Conservation (phyloP, 2,888 invertebrate species). For the Cistogaster globosa region DNA sequence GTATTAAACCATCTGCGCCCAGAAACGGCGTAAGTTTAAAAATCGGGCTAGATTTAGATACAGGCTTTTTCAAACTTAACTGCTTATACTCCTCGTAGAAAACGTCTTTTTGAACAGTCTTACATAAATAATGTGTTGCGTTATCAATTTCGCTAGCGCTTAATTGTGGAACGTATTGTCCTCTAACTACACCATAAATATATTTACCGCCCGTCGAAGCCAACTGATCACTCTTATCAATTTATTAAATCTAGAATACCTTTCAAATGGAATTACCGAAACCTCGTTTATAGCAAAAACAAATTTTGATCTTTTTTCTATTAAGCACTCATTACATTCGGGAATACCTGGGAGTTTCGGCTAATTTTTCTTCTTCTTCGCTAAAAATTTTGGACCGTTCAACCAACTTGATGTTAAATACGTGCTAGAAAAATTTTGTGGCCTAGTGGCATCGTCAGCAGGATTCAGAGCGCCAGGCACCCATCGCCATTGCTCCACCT, state of each 20-base stretch:
- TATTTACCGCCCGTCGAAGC: constrained; percentile 27
- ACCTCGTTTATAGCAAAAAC: no score
- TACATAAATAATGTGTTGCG: constrained; percentile 21
- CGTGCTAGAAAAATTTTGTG: constrained; percentile 33
- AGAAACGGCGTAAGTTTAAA: constrained; percentile 35
- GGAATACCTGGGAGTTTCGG: constrained; percentile 8
- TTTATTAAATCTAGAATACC: neutral
- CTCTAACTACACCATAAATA: constrained; percentile 5
- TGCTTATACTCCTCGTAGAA: constrained; percentile 22
- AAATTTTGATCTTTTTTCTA: no score
- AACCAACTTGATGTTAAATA: constrained; percentile 12
- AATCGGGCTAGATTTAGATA: constrained; percentile 36
- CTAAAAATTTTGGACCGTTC: neutral
- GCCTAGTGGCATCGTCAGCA: constrained; percentile 40
- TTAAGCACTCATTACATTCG: no score
- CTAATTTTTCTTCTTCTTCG: neutral
- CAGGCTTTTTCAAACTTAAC: constrained; percentile 3
- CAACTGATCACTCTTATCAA: constrained; percentile 25
- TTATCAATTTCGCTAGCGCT: constrained; percentile 13
- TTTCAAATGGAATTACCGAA: no score
- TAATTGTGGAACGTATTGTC: neutral
- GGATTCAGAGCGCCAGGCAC: constrained; percentile 31
- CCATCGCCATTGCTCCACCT: constrained; percentile 38
- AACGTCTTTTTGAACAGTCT: neutral
- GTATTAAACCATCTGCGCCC: neutral